Evolutionary conservation across 2,797 vertebrate species (phyloP).

Genomic region (Ceryle rudis): DNA sequence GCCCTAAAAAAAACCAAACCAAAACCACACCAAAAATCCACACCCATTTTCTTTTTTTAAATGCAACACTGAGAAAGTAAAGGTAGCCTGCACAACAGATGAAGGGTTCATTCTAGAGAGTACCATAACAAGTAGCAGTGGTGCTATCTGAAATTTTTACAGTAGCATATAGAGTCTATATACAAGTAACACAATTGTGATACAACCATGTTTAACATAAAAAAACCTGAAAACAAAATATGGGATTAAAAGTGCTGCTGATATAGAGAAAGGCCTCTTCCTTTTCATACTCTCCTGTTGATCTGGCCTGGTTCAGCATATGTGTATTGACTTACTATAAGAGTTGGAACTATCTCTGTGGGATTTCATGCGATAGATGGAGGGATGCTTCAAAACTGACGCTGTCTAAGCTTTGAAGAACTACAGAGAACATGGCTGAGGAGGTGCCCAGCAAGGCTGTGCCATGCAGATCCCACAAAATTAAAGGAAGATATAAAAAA

Average conservation of each 20-base stretch:
- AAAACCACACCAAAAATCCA: neutral
- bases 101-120: neutral
- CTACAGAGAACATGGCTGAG: neutral
- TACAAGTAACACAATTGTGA: rapidly evolving
- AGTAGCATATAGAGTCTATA: neutral
- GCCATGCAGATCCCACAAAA: neutral
- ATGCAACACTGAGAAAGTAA: neutral
- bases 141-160: neutral
- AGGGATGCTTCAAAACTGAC: neutral
- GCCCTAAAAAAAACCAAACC: neutral
- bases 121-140: neutral
- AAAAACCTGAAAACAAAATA: neutral
- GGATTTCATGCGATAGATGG: neutral
- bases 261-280: neutral
- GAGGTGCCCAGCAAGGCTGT: neutral
- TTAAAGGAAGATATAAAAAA: neutral
- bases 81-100: neutral
- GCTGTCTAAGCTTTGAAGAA: neutral
- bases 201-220: neutral
- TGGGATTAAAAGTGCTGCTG: neutral
- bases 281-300: neutral
- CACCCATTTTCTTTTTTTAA: too few relatives aligned
- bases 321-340: neutral
- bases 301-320: neutral
- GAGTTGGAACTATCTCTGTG: neutral